These are phyloP conservation scores for Siphamia tubifer DNA, from an alignment of 2,113 vertebrate species.

Conservation along the genomic window DNA sequence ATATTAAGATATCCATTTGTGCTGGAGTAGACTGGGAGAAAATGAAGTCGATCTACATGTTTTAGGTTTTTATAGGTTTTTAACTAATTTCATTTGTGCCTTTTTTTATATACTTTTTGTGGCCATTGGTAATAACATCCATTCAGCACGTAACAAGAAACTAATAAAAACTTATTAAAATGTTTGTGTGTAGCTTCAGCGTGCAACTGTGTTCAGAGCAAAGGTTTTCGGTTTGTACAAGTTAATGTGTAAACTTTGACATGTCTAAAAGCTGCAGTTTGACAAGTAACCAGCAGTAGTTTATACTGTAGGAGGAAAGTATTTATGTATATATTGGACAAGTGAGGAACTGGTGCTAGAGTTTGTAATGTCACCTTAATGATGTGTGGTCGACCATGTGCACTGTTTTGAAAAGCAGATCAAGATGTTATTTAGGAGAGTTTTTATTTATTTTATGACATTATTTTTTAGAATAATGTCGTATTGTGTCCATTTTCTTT, in stretches of 20 bases:
- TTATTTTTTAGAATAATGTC: too few relatives aligned
- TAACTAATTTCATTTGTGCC: background rate
- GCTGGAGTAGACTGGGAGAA: background rate
- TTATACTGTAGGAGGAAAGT: background rate
- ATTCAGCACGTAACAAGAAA: too few relatives aligned
- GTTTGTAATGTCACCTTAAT: background rate
- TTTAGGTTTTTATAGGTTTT: background rate
- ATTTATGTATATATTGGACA: background rate
- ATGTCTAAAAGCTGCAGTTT: background rate
- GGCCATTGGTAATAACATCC: too few relatives aligned
- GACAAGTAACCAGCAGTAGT: background rate
- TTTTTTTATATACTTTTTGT: background rate
- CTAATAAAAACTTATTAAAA: background rate
- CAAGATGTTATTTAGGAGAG: too few relatives aligned
- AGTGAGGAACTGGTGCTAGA: background rate
- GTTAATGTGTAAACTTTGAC: conserved; percentile 64
- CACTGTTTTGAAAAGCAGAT: too few relatives aligned
- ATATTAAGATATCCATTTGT: background rate
- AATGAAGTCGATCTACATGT: background rate
- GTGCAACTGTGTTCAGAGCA: conserved; percentile 13
- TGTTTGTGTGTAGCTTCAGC: background rate
- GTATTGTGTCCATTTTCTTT: too few relatives aligned
- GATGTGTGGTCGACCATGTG: too few relatives aligned
- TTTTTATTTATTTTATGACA: too few relatives aligned
- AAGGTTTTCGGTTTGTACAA: conserved; percentile 41